Conservation (phyloP, 2,797 vertebrate genomes). For the Thamnophis elegans region DNA sequence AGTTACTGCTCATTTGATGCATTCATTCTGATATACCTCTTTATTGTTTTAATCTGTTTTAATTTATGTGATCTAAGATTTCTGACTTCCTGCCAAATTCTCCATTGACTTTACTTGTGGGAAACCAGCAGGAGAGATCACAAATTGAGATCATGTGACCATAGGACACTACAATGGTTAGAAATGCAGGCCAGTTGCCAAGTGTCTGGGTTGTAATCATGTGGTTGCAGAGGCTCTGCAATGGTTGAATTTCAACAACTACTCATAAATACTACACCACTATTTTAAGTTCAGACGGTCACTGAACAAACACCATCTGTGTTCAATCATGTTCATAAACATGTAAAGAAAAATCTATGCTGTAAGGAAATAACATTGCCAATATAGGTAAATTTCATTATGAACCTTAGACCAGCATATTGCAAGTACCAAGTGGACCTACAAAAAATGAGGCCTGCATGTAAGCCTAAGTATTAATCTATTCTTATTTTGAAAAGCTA, state of each 20-base stretch:
- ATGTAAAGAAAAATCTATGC: neutral
- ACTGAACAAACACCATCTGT: neutral
- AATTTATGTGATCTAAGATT: neutral
- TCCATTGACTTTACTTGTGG: neutral
- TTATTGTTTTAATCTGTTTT: neutral
- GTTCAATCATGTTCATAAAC: neutral
- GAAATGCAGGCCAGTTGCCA: neutral
- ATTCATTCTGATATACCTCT: neutral
- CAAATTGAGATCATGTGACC: neutral
- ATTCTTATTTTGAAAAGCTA: neutral
- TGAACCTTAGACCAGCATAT: neutral
- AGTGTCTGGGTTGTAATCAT: neutral
- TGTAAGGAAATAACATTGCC: neutral
- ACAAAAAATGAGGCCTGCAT: neutral
- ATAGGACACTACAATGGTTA: neutral
- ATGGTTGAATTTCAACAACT: neutral
- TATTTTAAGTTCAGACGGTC: neutral
- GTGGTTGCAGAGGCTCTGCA: neutral
- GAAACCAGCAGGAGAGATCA: neutral
- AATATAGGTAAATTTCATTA: neutral
- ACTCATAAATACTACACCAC: neutral
- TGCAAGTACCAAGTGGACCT: neutral
- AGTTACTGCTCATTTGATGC: neutral
- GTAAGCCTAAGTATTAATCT: neutral
- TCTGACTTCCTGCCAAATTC: neutral